phyloP scores from a whole-genome alignment of 2,888 invertebrate species.

The Pristionchus arcanus region DNA sequence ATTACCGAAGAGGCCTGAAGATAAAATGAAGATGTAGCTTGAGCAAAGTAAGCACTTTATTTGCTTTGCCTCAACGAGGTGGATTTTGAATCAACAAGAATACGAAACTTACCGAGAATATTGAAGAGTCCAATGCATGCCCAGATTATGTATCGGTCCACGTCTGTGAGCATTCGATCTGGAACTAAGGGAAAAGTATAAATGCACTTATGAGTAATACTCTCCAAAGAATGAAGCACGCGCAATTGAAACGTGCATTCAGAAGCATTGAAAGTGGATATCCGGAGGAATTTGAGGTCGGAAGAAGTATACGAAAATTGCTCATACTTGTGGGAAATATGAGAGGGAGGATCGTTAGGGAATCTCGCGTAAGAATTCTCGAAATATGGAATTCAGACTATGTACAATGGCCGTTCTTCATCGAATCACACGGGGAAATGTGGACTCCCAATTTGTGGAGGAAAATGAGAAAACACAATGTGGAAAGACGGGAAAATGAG shows the following conservation, averaged over 20 bases:
- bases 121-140: conserved; percentile 27
- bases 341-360: background rate
- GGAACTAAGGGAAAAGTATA: background rate
- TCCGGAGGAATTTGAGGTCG: background rate
- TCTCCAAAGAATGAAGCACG: background rate
- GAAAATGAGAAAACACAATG: too few species aligned
- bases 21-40: background rate
- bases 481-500: too few species aligned
- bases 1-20: conserved; percentile 45
- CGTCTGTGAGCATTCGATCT: conserved; percentile 24
- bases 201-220: background rate
- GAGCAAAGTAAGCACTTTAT: too few species aligned
- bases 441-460: too few species aligned
- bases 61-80: too few species aligned
- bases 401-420: too few species aligned
- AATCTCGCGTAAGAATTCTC: too few species aligned
- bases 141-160: conserved; percentile 41
- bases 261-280: background rate
- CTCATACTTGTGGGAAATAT: background rate
- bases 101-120: background rate
- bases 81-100: too few species aligned
- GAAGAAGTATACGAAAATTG: background rate
- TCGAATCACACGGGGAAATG: too few species aligned
- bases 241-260: background rate
- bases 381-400: too few species aligned